Base-by-base conservation (phyloP, 2,888 invertebrate genomes). In the Calephelis perditalis region DNA sequence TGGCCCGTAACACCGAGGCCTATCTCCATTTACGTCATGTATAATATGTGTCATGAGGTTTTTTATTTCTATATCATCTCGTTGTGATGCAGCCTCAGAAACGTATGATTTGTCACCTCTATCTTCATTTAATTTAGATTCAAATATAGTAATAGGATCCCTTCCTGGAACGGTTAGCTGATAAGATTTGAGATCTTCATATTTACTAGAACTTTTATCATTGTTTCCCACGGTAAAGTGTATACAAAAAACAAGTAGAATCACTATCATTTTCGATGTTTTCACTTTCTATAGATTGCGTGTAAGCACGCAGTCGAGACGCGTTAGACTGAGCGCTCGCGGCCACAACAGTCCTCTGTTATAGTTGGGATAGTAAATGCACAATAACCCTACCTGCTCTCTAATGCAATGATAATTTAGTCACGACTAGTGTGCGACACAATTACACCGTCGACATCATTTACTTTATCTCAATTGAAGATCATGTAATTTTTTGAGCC, bases 81-180 rank as follows among this genome's bases (percentile, higher is more conserved):
- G 78, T 54, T 75, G 71, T 7, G 78, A 76, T 76, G 79, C 80
- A 60, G 77, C 71, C 60, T 69, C 66, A 12, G 66, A 60, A 11
- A 62, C 47, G 46, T 65, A 64, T 66, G 68, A 70, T 26, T 67
- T 68, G 15, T 69, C 66, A 6, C 69, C 65, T 10, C 68, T 66
- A 58, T 77, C 72, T 54, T 72, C 70, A 68, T 73, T 62, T 0
- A 78, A 72, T 63, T 78, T 81, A 37, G 89, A 90, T 77, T 93
- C 93, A 62, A 92, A 83, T 40, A 93, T 92, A 2, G 92, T 90
- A 26, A 93, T 92, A 0, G 93, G 91, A 15, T 87, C 79, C 40
- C 91, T 91, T 64, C 92, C 92, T 1, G 92, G 92, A 55, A 92
- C 91, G 62, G 92, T 86, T 52, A 93, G 69, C 71, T 92, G 86